Evolutionary conservation across 2,113 vertebrate genomes (phyloP).

Genomic region (Sinocyclocheilus rhinocerous): DNA sequence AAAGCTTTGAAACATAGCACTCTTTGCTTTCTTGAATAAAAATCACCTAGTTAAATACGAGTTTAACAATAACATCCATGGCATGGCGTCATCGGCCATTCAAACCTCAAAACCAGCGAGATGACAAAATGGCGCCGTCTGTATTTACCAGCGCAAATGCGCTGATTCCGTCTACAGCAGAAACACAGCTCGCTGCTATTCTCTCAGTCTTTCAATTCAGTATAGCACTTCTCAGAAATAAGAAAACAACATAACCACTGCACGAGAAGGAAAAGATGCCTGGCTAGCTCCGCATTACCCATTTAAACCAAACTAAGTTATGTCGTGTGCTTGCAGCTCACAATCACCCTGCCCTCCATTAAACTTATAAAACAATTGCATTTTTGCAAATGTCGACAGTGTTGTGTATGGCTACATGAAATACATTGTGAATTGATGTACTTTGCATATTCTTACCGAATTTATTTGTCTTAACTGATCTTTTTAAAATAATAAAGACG

Average conservation of each 20-base stretch:
- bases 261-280: background rate
- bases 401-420: constrained; percentile 10
- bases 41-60: background rate
- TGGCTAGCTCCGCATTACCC: background rate
- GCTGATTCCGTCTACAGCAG: background rate
- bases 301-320: background rate
- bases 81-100: constrained; percentile 38
- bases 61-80: background rate
- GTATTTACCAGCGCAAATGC: background rate
- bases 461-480: constrained; percentile 66
- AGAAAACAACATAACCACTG: background rate
- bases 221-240: background rate
- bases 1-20: background rate
- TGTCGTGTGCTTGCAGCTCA: background rate
- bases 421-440: constrained; percentile 42
- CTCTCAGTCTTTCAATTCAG: background rate
- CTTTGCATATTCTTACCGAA: constrained; percentile 67
- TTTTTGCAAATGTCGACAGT: constrained; percentile 36
- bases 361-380: background rate
- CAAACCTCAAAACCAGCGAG: constrained; percentile 27
- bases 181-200: background rate
- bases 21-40: background rate
- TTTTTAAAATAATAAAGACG: constrained; percentile 47
- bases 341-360: constrained; percentile 10
- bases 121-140: constrained; percentile 50